These are phyloP conservation scores for Enhydra lutris DNA, from an alignment of 2,113 vertebrate genomes.

Conservation along the genomic window DNA sequence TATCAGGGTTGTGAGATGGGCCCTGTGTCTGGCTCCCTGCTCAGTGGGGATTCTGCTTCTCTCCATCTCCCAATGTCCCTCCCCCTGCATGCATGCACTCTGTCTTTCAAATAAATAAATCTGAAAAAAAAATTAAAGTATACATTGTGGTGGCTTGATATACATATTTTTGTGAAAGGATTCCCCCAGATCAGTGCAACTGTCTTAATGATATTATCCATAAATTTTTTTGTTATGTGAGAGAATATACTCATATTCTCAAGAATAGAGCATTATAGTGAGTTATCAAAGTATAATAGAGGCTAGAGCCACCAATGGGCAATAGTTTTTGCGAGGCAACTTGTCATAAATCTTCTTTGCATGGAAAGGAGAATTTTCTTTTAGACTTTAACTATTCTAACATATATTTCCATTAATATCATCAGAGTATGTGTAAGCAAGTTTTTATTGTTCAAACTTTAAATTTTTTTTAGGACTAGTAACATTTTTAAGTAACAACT, in stretches of 20 bases:
- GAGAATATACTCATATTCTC: not conserved
- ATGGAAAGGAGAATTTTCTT: not conserved
- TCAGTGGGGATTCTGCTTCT: not conserved
- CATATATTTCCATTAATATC: not conserved
- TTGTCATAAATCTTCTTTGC: not conserved
- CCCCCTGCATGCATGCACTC: not conserved
- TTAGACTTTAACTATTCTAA: not conserved
- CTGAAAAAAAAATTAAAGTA: not conserved
- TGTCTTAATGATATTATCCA: not conserved
- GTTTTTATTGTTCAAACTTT: not conserved
- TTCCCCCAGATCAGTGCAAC: not conserved
- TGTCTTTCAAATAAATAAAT: not conserved
- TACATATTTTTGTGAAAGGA: not conserved
- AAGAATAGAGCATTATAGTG: not conserved
- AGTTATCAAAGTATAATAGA: not conserved
- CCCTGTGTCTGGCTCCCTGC: not conserved
- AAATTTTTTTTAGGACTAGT: not conserved
- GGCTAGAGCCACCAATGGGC: not conserved
- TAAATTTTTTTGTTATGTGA: not conserved
- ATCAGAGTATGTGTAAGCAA: not conserved
- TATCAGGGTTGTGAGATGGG: not conserved
- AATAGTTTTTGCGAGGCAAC: not conserved
- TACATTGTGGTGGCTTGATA: not conserved
- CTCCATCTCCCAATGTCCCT: not conserved
- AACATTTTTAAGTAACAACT: not conserved